Percentiles rank a stretch among this genome's conserved stretches.
These are phyloP conservation scores for Anguilla pacifica DNA, from an alignment of 2,797 vertebrate species.

Conservation along the genomic window DNA sequence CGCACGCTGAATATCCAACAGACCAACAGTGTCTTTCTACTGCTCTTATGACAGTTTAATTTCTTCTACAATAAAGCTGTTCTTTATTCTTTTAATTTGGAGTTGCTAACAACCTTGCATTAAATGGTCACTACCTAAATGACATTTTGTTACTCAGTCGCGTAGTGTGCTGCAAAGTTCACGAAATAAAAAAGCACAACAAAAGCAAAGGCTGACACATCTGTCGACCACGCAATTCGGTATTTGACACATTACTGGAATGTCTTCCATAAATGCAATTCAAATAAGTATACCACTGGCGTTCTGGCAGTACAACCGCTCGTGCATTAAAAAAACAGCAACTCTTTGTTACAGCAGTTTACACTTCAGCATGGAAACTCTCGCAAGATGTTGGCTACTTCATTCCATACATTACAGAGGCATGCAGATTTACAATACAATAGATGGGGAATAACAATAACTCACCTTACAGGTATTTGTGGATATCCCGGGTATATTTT, in stretches of 20 bases:
- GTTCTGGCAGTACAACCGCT: not conserved
- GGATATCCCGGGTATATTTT: not conserved
- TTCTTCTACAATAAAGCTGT: not conserved
- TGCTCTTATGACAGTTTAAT: not conserved
- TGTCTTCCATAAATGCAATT: not conserved
- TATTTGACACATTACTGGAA: not conserved
- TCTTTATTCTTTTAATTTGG: not conserved
- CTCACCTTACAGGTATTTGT: slow-evolving; percentile 21
- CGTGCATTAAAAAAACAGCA: not conserved
- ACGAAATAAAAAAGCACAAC: not conserved
- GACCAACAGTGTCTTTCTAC: not conserved
- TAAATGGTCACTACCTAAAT: no score
- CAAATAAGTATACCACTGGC: not conserved
- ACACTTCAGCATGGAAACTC: not conserved
- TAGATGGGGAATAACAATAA: not conserved
- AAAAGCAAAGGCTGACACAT: not conserved
- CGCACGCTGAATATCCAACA: not conserved
- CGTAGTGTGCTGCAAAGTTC: not conserved
- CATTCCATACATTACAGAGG: not conserved
- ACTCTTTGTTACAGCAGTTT: not conserved
- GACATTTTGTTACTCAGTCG: not conserved
- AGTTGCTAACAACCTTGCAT: not conserved
- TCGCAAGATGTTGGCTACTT: not conserved
- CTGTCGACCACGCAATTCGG: not conserved
- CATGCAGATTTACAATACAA: not conserved